Percentiles rank a stretch among this genome's conserved stretches.
phyloP scores from a whole-genome alignment of 2,113 vertebrate species.

The Illadopsis cleaveri region DNA sequence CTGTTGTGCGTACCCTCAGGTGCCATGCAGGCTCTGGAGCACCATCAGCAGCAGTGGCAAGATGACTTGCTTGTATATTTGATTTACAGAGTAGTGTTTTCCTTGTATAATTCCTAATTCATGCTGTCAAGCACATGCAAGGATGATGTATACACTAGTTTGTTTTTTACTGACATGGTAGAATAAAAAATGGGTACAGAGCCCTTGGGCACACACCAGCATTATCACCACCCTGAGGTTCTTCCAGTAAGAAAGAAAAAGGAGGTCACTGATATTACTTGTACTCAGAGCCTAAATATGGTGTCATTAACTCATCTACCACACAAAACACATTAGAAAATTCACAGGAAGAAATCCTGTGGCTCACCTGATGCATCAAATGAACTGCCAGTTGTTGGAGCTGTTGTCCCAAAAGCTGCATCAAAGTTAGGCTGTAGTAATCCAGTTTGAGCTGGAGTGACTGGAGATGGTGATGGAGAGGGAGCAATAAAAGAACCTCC shows the following conservation, averaged over 20 bases:
- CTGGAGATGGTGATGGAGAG: constrained; percentile 80
- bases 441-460: constrained; percentile 83
- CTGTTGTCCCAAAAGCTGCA: constrained; percentile 77
- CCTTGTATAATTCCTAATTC: background rate
- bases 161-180: constrained; percentile 11
- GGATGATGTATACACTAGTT: constrained; percentile 1
- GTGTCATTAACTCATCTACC: background rate
- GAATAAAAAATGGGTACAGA: constrained; percentile 15
- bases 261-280: background rate
- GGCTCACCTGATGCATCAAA: constrained; percentile 91
- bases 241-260: background rate
- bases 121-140: constrained; percentile 68
- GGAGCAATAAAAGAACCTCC: constrained; percentile 82
- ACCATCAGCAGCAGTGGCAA: constrained; percentile 69
- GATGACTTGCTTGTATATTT: background rate
- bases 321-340: background rate
- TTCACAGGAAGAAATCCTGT: background rate
- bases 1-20: constrained; percentile 31
- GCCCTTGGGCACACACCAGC: background rate
- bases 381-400: constrained; percentile 79
- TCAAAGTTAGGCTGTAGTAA: constrained; percentile 85
- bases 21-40: constrained; percentile 71
- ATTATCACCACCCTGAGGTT: background rate
- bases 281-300: background rate
- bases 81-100: background rate